These are phyloP conservation scores for Psittacara wagleri DNA, from an alignment of 2,113 vertebrate genomes.

Conservation along the genomic window DNA sequence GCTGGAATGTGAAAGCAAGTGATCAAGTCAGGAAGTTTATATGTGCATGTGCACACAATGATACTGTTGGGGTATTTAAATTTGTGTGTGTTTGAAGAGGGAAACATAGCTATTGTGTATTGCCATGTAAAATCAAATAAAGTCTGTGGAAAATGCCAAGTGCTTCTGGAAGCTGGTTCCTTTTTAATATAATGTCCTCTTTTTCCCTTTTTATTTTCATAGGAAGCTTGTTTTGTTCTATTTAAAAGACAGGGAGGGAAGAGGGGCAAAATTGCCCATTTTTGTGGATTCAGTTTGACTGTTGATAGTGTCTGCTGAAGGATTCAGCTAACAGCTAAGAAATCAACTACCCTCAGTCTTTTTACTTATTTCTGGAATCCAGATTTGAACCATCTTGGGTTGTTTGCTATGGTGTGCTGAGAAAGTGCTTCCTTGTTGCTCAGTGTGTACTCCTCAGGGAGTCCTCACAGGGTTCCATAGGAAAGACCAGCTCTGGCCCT, in stretches of 20 bases:
- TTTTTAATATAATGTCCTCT: neutral
- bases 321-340: neutral
- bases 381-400: neutral
- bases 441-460: accelerated
- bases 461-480: neutral
- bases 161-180: neutral
- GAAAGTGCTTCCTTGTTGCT: neutral
- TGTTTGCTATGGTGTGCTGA: neutral
- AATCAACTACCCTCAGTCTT: neutral
- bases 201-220: neutral
- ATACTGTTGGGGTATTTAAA: neutral
- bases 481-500: neutral
- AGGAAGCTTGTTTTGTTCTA: neutral
- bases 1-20: neutral
- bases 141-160: conserved; percentile 50
- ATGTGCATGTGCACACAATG: neutral
- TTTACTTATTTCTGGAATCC: neutral
- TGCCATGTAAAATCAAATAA: conserved; percentile 72
- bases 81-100: conserved; percentile 6
- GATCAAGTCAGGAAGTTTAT: neutral
- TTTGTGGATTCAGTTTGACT: neutral
- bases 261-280: neutral
- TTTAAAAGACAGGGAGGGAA: neutral
- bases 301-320: neutral
- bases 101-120: conserved; percentile 43